phyloP scores from a whole-genome alignment of 2,888 invertebrate genomes.

The Acanthosepion pharaonis region DNA sequence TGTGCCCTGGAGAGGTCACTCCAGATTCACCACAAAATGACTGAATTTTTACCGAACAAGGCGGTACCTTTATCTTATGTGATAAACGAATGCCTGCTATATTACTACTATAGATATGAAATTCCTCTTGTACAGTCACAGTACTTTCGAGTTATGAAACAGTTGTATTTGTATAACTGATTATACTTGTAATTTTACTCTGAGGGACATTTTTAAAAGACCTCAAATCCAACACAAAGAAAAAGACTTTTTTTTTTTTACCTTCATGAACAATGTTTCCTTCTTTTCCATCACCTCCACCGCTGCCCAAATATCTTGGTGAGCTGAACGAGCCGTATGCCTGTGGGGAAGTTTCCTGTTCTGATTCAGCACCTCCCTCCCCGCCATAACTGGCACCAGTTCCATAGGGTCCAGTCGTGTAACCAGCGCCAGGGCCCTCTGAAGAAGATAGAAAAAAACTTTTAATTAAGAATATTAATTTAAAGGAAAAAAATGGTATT shows the following conservation, averaged over 20 bases:
- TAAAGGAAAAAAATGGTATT: background rate
- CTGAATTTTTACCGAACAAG: too few relatives aligned
- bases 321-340: slow-evolving; percentile 61
- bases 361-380: slow-evolving; percentile 59
- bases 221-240: too few relatives aligned
- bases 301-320: slow-evolving; percentile 61
- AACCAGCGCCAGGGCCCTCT: slow-evolving; percentile 57
- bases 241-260: background rate
- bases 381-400: slow-evolving; percentile 66
- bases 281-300: slow-evolving; percentile 55
- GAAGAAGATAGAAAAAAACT: background rate
- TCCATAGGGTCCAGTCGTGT: slow-evolving; percentile 52
- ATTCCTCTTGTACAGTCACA: too few relatives aligned
- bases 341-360: slow-evolving; percentile 49
- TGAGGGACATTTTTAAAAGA: too few relatives aligned
- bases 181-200: too few relatives aligned
- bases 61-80: too few relatives aligned
- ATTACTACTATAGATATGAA: too few relatives aligned
- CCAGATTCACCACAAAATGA: too few relatives aligned
- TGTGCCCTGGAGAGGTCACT: too few relatives aligned
- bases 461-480: background rate
- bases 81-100: too few relatives aligned
- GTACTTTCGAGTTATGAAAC: too few relatives aligned
- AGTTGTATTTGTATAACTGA: too few relatives aligned
- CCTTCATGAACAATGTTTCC: slow-evolving; percentile 16